Conservation (phyloP, 2,113 vertebrate species). For the Varanus salvator region DNA sequence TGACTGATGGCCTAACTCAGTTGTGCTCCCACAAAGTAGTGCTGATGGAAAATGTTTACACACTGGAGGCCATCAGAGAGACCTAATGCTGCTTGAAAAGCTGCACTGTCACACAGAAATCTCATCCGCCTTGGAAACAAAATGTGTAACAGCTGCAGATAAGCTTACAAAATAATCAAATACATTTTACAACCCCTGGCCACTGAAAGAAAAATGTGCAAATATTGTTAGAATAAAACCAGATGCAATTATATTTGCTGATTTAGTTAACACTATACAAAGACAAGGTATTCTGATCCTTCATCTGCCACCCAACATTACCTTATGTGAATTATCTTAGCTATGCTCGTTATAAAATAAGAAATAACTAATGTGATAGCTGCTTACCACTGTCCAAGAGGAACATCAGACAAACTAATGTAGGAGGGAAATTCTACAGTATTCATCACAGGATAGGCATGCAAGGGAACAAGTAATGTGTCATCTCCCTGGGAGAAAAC, state of each 20-base stretch:
- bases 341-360: slow-evolving; percentile 9
- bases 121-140: background rate
- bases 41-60: background rate
- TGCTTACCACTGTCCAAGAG: slow-evolving; percentile 88
- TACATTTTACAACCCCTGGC: background rate
- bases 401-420: slow-evolving; percentile 83
- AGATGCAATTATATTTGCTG: background rate
- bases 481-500: slow-evolving; percentile 84
- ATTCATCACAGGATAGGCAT: slow-evolving; percentile 89
- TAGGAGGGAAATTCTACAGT: slow-evolving; percentile 87
- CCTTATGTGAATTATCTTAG: slow-evolving; percentile 19
- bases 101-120: background rate
- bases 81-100: background rate
- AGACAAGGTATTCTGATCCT: background rate
- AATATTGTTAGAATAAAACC: background rate
- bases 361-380: slow-evolving; percentile 1
- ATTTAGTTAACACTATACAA: background rate
- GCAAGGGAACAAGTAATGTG: slow-evolving; percentile 87
- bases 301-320: background rate
- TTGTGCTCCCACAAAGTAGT: background rate
- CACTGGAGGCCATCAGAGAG: background rate
- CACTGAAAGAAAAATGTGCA: background rate
- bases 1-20: too few relatives aligned
- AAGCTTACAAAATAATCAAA: background rate
- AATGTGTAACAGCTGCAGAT: background rate